A percentile compares a stretch with the other conserved stretches of the same genome.
Conservation (phyloP, 1,140 invertebrate species). For the Diachasmimorpha longicaudata region DNA sequence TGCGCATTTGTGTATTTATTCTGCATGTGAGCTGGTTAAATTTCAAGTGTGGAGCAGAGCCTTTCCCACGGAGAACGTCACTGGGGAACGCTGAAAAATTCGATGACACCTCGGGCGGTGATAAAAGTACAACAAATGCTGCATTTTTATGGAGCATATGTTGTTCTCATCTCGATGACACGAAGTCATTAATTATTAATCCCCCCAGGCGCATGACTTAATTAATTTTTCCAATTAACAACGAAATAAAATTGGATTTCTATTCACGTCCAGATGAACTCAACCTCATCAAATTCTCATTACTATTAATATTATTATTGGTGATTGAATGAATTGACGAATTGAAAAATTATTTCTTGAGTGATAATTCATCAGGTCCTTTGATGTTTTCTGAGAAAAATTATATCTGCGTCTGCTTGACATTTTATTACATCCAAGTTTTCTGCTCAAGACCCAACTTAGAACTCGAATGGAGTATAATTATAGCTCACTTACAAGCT, state of each 20-base stretch:
- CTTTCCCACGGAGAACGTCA: neutral
- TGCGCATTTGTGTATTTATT: slow-evolving; percentile 11
- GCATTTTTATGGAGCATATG: no score
- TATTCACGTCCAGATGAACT: no score
- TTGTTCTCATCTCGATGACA: no score
- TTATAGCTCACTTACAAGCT: slow-evolving; percentile 16
- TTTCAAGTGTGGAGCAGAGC: neutral
- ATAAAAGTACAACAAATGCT: no score
- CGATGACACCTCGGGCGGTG: neutral
- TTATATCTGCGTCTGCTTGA: neutral
- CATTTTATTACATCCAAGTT: neutral
- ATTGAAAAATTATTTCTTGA: no score
- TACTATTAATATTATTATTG: no score
- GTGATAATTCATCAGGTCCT: no score
- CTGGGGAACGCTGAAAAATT: neutral
- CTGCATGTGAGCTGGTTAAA: neutral
- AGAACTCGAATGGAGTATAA: slow-evolving; percentile 7
- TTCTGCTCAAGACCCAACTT: neutral
- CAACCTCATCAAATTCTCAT: no score
- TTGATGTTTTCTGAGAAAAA: neutral
- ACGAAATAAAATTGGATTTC: no score
- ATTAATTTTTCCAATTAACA: no score
- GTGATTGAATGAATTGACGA: neutral
- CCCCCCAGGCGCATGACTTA: no score
- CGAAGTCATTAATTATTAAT: no score